Base-by-base conservation (phyloP, 1,140 invertebrate genomes). In the Drosophila albomicans region DNA sequence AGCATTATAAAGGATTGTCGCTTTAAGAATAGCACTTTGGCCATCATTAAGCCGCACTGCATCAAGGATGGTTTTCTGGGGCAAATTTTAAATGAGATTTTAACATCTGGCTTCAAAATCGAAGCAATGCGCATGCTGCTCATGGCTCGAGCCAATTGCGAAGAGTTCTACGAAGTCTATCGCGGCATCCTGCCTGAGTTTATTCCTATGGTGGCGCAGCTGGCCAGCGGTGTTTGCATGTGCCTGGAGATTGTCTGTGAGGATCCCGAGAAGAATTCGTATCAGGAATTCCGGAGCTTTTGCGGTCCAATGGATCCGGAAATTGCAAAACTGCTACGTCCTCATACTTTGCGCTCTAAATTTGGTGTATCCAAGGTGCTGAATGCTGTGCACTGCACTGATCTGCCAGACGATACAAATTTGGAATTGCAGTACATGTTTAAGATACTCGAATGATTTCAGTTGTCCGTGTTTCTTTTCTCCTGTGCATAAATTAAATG, bases 91-190 rank as follows among this genome's bases (percentile, higher is more conserved):
- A 93, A 94, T 51, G 94, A 95, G 35, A 98, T 99, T 73, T 94
- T 95, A 51, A 95, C 96, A 57, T 94, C 94, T 48, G 95, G 95
- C 5, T 99, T 96, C 87, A 93, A 94, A 46, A 95, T 99, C 11
- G 95, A 96, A 2, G 97, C 96, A 4, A 93, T 98, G 38, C 95
- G 96, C 91, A 96, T 97, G 95, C 95, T 96, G 81, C 94, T 95
- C 75, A 93, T 98, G 79, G 96, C 96, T 75, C 94, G 95, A 78
- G 94, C 95, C 3, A 96, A 98, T 93, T 97, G 96, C 28, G 96
- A 97, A 87, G 97, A 98, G 93, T 98, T 99, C 93, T 95, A 96
- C 91, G 98, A 99, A 94, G 96, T 99, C 11, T 99, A 99, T 92
- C 98, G 98, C 93, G 96, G 96, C n/a, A 96, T 98, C 64, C 94